Evolutionary conservation across 2,113 vertebrate species (phyloP).

Genomic region (Astur gentilis): DNA sequence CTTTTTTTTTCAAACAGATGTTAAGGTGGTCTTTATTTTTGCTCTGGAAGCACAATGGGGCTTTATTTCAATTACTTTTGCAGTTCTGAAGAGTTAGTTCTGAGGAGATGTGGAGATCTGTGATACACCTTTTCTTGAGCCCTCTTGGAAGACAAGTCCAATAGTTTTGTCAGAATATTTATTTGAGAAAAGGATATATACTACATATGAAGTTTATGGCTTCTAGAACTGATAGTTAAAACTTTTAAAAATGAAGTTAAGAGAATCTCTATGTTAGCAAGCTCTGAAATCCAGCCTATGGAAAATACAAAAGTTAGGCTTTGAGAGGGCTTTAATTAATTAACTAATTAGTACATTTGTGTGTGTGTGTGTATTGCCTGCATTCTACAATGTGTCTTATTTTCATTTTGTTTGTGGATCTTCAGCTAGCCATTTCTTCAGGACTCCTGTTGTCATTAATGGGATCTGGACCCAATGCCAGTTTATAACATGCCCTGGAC

Average conservation of each 20-base stretch:
- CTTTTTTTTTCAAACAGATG: neutral
- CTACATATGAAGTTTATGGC: neutral
- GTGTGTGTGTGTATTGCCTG: fast-evolving
- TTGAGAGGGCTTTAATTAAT: neutral
- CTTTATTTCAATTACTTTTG: neutral
- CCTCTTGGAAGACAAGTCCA: neutral
- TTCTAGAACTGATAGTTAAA: neutral
- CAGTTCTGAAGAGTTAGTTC: neutral
- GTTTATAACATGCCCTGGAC: neutral
- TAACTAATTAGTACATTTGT: neutral
- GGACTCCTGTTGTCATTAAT: neutral
- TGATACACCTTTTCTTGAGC: neutral
- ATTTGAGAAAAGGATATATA: neutral
- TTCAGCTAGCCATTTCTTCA: neutral
- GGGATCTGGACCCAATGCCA: fast-evolving
- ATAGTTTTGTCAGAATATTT: neutral
- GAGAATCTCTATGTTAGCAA: neutral
- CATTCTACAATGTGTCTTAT: neutral
- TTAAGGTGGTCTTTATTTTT: neutral
- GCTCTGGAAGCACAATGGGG: fast-evolving
- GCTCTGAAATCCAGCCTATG: neutral
- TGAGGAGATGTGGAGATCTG: neutral
- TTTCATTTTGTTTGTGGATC: neutral
- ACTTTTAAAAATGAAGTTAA: neutral
- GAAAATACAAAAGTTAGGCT: neutral